Evolutionary conservation across 2,888 invertebrate genomes (phyloP).

Genomic region (Caenorhabditis wallacei): DNA sequence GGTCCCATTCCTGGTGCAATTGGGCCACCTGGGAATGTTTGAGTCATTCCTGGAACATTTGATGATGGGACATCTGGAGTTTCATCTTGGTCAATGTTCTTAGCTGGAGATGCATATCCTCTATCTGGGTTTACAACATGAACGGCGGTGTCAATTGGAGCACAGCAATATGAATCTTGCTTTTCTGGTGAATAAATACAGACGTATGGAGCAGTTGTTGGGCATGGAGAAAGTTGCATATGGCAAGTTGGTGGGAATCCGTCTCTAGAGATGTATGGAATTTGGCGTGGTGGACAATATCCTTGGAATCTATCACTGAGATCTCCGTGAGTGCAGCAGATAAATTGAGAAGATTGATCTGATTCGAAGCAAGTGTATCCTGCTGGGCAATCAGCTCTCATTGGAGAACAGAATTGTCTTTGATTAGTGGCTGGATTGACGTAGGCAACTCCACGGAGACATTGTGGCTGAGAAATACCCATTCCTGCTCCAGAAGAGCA

Average conservation of each 20-base stretch:
- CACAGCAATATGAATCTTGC: slow-evolving; percentile 82
- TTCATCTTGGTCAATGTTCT: slow-evolving; percentile 42
- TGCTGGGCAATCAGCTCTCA: slow-evolving; percentile 72
- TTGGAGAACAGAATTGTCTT: slow-evolving; percentile 75
- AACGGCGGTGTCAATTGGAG: slow-evolving; percentile 81
- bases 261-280: slow-evolving; percentile 78
- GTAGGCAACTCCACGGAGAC: slow-evolving; percentile 80
- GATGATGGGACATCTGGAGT: slow-evolving; percentile 45
- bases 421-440: slow-evolving; percentile 72
- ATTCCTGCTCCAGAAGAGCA: slow-evolving; percentile 72
- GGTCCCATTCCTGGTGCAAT: slow-evolving; percentile 60
- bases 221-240: slow-evolving; percentile 82
- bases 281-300: slow-evolving; percentile 81
- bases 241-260: slow-evolving; percentile 81
- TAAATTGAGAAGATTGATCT: slow-evolving; percentile 72
- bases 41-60: slow-evolving; percentile 68
- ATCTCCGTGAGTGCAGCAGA: slow-evolving; percentile 78
- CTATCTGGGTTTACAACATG: slow-evolving; percentile 65
- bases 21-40: slow-evolving; percentile 69
- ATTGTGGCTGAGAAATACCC: slow-evolving; percentile 73
- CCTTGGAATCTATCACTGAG: slow-evolving; percentile 76
- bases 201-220: slow-evolving; percentile 81
- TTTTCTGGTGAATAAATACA: slow-evolving; percentile 82
- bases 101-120: slow-evolving; percentile 64
- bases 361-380: slow-evolving; percentile 78